phyloP scores from a whole-genome alignment of 1,140 invertebrate genomes.

The Sinella curviseta region DNA sequence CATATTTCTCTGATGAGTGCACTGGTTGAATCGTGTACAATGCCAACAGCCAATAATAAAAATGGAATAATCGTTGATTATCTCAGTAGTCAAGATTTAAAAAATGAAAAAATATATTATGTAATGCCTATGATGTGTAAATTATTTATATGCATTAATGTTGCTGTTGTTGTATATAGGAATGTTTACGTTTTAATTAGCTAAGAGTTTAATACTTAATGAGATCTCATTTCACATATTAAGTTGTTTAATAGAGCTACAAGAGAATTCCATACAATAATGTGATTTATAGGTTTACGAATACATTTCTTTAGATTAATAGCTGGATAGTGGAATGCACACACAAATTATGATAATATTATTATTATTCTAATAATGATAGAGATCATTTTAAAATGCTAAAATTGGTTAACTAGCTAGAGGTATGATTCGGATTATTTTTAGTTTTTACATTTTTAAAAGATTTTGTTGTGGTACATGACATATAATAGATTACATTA shows the following conservation, averaged over 20 bases:
- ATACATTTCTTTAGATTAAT: background rate
- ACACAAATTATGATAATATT: no score
- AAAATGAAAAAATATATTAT: background rate
- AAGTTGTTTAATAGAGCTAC: no score
- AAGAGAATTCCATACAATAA: no score
- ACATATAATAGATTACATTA: no score
- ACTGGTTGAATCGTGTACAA: constrained; percentile 20
- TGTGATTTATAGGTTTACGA: background rate
- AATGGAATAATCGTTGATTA: constrained; percentile 25
- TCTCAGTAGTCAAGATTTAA: constrained; percentile 26
- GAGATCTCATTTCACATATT: no score
- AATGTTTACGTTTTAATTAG: background rate
- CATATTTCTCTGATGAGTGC: constrained; percentile 10
- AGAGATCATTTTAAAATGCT: no score
- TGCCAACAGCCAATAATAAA: constrained; percentile 24
- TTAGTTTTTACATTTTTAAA: no score
- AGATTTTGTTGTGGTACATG: background rate
- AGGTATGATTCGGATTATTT: no score
- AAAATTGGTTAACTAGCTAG: no score
- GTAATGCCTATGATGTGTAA: background rate
- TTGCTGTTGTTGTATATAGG: background rate
- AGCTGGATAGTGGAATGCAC: no score
- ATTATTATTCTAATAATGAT: no score
- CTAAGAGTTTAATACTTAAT: no score
- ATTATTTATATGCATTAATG: background rate